Conservation (phyloP, 2,113 vertebrate species). For the Glaucomys volans region DNA sequence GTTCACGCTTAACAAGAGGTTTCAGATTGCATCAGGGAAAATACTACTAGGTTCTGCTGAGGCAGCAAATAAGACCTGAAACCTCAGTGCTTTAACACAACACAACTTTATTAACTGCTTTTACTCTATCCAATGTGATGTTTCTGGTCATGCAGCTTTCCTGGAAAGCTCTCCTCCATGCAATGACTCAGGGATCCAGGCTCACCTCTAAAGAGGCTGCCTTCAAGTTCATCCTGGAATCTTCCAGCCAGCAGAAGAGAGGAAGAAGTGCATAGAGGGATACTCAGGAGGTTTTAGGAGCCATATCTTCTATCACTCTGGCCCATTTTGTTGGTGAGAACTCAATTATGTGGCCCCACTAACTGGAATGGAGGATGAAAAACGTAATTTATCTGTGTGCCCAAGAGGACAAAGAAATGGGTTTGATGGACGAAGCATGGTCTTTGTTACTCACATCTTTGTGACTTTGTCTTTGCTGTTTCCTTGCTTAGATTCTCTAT, state of each 20-base stretch:
- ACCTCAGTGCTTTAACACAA: background rate
- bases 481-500: background rate
- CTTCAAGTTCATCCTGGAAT: conserved; percentile 7
- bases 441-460: background rate
- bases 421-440: background rate
- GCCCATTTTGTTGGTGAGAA: background rate
- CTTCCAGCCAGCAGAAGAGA: background rate
- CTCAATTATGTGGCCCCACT: background rate
- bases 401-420: background rate
- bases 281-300: background rate
- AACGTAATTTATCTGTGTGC: background rate
- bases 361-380: background rate
- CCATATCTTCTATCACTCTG: background rate
- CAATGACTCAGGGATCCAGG: background rate
- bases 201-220: background rate
- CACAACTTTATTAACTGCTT: background rate
- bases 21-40: background rate
- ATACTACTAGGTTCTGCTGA: background rate
- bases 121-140: background rate
- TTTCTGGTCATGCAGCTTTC: background rate
- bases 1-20: background rate
- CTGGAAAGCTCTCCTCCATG: background rate
- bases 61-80: background rate
- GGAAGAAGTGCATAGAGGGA: background rate
- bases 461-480: background rate